Evolutionary conservation across 1,140 invertebrate genomes (phyloP), one percentile per base, ranked within the genome.

Genomic region (Drosophila kanapiae): DNA sequence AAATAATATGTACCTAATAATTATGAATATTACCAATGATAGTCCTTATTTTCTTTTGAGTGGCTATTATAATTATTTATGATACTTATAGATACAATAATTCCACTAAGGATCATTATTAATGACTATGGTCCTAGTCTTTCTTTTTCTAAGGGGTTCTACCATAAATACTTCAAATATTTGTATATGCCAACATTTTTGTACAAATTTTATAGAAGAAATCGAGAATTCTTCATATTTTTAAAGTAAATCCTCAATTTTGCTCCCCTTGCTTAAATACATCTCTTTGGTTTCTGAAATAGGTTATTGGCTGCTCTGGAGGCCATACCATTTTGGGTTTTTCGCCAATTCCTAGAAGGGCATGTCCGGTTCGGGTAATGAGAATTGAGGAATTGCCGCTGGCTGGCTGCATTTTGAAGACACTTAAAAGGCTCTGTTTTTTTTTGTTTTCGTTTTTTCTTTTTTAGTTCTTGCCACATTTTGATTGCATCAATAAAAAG

Each of bases 401-500:
- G 80, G 69, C 77, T 80, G 80, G 69, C 77, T 84, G 80, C 83
- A 77, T 88, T 84, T 88, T 70, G 58, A 83, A 77, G 75, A 78
- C 76, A 70, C 57, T 61, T 85, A 81, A 86, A 80, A 86, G 65
- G 53, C 72, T 72, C 51, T 49, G 43, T 58, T 72, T 64, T 54
- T 54, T 18, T 10, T 11, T 11, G 27, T 29, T 18, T 35, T 4
- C 9, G n/a, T 42, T 38, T 9, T 27, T 51, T 9, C 23, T 27
- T 33, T 16, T 51, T 51, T 6, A 56, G 53, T 56, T 37, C 82
- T 80, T 70, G 72, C 72, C 77, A 80, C 85, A 75, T 71, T 87
- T 87, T 87, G 85, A 87, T 87, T 80, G 78, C 84, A 81, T 84
- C 85, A 87, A 87, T 87, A 87, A 87, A 86, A 77, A 77, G 78